Evolutionary conservation across 1,140 invertebrate genomes (phyloP), one percentile per base, ranked within the genome.

Genomic region (Drosophila athabasca): DNA sequence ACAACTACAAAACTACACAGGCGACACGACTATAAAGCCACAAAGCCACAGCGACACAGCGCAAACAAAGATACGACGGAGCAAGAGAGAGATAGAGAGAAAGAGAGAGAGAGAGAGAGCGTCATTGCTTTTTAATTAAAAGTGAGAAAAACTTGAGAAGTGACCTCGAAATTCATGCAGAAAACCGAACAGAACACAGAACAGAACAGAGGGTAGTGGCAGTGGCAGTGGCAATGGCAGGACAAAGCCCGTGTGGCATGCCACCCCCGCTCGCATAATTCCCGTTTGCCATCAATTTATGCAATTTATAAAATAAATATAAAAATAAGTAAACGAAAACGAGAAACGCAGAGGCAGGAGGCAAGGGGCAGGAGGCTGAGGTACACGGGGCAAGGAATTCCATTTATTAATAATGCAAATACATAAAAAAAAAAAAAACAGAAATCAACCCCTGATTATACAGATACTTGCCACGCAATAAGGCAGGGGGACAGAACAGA

Each of bases 261-360:
- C 58, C 68, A 76, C 62, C 60, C 83, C 88, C 35, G 35, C 35
- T 13, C 35, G 35, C 71, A 64, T 76, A 73, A 83, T 79, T 78
- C 35, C 35, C 8, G 35, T 39, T 39, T 5, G 35, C 11, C 79
- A 83, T 83, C 79, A 87, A 87, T 87, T 87, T 87, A 87, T 87
- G 79, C 82, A 87, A 87, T 87, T 87, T 87, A 87, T 87, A 87
- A 88, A 87, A 87, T 87, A 87, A 87, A 87, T 87, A 87, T 79
- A 79, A 88, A 88, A 85, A 79, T 68, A 69, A 69, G 79, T 44
- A 64, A 79, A 66, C 62, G 65, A 76, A 53, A 80, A 60, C 41
- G 51, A 15, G 49, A 67, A 60, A 67, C 31, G 41, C 57, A 64
- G 65, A 52, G 29, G 31, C 24, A 41, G 17, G 24, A 6, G 24